Percentiles rank a stretch among this genome's conserved stretches.
Conservation (phyloP, 2,888 invertebrate genomes). For the Psylliodes chrysocephalus region DNA sequence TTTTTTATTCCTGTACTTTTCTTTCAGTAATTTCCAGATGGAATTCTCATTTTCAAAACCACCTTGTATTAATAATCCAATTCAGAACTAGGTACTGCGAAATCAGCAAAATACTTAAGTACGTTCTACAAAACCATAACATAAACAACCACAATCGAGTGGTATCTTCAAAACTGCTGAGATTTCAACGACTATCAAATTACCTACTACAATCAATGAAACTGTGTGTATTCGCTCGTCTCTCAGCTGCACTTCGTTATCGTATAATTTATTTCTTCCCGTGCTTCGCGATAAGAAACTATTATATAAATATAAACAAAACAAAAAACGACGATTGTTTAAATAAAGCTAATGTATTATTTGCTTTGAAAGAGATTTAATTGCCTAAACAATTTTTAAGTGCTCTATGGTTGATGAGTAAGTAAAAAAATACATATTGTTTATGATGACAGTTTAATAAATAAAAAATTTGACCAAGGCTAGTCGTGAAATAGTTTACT, state of each 20-base stretch:
- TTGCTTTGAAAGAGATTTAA: slow-evolving; percentile 5
- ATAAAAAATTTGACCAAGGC: not conserved
- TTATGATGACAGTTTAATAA: not conserved
- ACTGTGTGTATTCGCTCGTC: not conserved
- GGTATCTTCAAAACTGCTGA: slow-evolving; percentile 13
- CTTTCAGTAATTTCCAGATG: too few relatives aligned
- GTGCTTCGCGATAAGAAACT: not conserved
- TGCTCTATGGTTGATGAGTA: not conserved
- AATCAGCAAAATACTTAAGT: slow-evolving; percentile 8
- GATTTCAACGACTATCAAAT: slow-evolving; percentile 7
- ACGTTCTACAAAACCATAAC: not conserved
- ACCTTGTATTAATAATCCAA: not conserved
- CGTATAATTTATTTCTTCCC: slow-evolving; percentile 14
- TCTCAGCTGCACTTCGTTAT: slow-evolving; percentile 12
- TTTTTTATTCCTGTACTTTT: too few relatives aligned
- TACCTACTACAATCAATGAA: slow-evolving; percentile 11
- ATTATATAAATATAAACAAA: slow-evolving; percentile 11
- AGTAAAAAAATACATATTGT: too few relatives aligned
- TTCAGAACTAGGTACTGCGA: not conserved
- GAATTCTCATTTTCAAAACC: too few relatives aligned
- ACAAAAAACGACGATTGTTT: not conserved
- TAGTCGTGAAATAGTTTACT: too few relatives aligned
- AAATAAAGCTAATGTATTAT: slow-evolving; percentile 1
- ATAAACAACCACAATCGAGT: not conserved
- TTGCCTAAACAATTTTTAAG: not conserved